Percentiles rank a stretch among this genome's conserved stretches.
phyloP scores from a whole-genome alignment of 2,888 invertebrate genomes.

The Merodon equestris region DNA sequence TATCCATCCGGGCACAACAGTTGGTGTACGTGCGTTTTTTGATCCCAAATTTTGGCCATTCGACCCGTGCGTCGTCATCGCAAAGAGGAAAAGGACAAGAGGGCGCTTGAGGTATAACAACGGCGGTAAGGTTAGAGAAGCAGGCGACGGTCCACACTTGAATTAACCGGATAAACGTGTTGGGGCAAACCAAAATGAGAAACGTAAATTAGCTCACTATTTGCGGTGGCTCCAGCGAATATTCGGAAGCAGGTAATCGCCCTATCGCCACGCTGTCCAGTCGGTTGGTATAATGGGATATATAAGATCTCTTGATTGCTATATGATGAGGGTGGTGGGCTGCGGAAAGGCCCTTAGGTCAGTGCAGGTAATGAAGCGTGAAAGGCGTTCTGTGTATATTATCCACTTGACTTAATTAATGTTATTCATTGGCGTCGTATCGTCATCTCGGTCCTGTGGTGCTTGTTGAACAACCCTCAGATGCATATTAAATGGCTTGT shows the following conservation, averaged over 20 bases:
- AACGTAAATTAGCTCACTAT: constrained; percentile 45
- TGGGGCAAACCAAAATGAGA: constrained; percentile 41
- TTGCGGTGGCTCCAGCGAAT: constrained; percentile 7
- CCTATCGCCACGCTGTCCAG: neutral
- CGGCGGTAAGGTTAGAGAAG: neutral
- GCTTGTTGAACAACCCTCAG: constrained; percentile 5
- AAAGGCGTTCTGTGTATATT: constrained; percentile 44
- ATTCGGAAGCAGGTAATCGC: constrained; percentile 17
- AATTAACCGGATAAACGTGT: constrained; percentile 54
- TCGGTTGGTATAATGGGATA: constrained; percentile 5
- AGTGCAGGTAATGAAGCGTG: constrained; percentile 22
- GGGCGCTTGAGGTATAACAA: no score
- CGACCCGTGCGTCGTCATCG: constrained; percentile 17
- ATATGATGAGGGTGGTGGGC: constrained; percentile 27
- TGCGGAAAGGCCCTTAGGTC: neutral
- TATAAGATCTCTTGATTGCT: constrained; percentile 35
- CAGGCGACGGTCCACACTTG: constrained; percentile 25
- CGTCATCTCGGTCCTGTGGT: constrained; percentile 1
- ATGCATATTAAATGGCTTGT: constrained; percentile 33
- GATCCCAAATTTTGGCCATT: constrained; percentile 37
- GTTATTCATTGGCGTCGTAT: constrained; percentile 44
- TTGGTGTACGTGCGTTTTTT: constrained; percentile 49
- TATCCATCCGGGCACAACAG: constrained; percentile 23
- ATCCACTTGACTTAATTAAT: constrained; percentile 58
- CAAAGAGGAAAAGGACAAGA: constrained; percentile 4